Base-by-base conservation (phyloP, 2,888 invertebrate genomes). In the Synanthedon myopaeformis region DNA sequence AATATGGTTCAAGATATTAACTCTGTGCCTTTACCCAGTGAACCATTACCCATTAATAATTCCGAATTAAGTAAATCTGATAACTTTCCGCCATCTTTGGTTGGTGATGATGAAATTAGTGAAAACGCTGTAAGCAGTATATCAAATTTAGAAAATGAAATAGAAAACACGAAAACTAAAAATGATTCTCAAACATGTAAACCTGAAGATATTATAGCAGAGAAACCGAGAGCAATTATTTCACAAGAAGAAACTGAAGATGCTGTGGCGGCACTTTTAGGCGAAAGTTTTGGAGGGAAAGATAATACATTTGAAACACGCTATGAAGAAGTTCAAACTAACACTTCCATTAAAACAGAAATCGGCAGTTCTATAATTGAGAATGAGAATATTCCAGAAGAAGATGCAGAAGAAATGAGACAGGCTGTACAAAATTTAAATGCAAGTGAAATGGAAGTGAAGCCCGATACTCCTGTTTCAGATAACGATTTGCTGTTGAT, bases 201-300 rank as follows among this genome's bases (percentile, higher is more conserved):
- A 63, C 61, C 82, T 3, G 89, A 90, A 8, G 90, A 91, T 52
- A 91, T 91, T 67, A 59, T 78, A 0, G 93, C 94, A 58, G 94
- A 94, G 67, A 95, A 94, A 69, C 93, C 93, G 0, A 89, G 95
- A 51, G 94, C 93, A 10, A 89, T 94, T 0, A 96, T 96, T 66
- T 96, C 96, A 0, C 96, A 96, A 78, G 96, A 96, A 82, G 96
- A 96, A 81, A 96, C 96, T 0, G 96, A 95, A 77, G 96, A 96
- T 74, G 96, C 96, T 0, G 96, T 96, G 0, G 96, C 96, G 8
- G 96, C 96, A 1, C 81, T 96, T 35, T 79, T 96, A 54, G 95
- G 94, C 28, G 96, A 96, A 76, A 95, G 95, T 61, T 95, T 96
- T 69, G 93, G 94, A 1, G 92, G 91, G 13, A 89, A 86, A 66